Percentiles rank a stretch among this genome's conserved stretches.
Conservation (phyloP, 2,888 invertebrate species). For the Eristalinus aeneus region DNA sequence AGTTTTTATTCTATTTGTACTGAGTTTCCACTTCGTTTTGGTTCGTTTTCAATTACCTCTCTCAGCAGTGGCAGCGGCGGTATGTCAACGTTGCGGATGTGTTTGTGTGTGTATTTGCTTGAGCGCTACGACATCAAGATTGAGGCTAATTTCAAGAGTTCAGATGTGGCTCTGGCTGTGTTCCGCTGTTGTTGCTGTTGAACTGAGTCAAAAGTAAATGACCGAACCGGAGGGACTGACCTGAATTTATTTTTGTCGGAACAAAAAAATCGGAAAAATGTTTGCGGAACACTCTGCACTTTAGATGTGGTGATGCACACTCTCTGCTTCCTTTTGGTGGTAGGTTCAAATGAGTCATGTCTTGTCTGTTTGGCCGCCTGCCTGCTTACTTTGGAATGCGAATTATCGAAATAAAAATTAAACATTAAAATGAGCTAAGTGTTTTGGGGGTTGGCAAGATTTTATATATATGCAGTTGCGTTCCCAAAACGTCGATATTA, state of each 20-base stretch:
- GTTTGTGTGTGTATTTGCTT: neutral
- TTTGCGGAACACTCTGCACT: neutral
- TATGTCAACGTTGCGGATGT: neutral
- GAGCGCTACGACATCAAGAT: slow-evolving; percentile 27
- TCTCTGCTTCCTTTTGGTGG: neutral
- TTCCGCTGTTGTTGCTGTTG: slow-evolving; percentile 18
- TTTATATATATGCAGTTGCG: no score
- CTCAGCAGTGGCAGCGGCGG: neutral
- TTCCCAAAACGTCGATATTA: no score
- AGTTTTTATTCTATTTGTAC: slow-evolving; percentile 25
- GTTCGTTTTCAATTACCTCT: slow-evolving; percentile 55
- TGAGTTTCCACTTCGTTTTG: slow-evolving; percentile 38
- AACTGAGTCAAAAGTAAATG: slow-evolving; percentile 60
- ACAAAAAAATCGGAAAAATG: neutral
- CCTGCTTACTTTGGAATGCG: neutral
- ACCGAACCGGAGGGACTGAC: slow-evolving; percentile 34
- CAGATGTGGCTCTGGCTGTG: slow-evolving; percentile 26
- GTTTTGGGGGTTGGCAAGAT: no score
- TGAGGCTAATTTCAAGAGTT: slow-evolving; percentile 61
- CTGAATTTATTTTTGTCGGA: slow-evolving; percentile 3
- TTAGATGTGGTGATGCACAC: no score
- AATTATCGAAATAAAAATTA: neutral
- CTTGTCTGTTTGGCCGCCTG: neutral
- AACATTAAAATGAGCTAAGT: neutral
- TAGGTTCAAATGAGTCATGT: slow-evolving; percentile 7